Conservation (phyloP, 2,113 vertebrate genomes). For the Perca schrenkii region DNA sequence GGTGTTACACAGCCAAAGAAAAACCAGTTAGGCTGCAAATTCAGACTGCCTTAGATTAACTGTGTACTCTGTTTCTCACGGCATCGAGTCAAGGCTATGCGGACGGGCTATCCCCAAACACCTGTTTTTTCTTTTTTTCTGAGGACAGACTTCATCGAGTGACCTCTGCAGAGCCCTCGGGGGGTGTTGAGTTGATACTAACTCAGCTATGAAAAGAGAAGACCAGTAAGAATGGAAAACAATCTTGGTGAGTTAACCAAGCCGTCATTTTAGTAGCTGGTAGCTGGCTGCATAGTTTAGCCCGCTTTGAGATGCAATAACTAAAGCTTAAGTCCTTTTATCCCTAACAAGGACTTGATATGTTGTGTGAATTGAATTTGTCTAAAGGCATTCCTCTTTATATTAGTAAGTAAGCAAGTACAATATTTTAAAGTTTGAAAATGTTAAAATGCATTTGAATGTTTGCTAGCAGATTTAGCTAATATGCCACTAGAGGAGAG, state of each 20-base stretch:
- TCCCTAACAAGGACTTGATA: not conserved
- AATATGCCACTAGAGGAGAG: too few relatives aligned
- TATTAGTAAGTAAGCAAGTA: not conserved
- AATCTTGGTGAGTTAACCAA: constrained; percentile 24
- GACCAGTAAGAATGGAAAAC: constrained; percentile 8
- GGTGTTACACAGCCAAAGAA: not conserved
- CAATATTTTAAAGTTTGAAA: too few relatives aligned
- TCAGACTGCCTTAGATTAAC: too few relatives aligned
- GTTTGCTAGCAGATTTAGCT: too few relatives aligned
- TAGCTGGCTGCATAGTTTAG: not conserved
- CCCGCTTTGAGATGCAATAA: not conserved
- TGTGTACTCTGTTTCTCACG: not conserved
- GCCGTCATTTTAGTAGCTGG: not conserved
- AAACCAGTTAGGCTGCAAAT: not conserved
- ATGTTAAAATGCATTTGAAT: too few relatives aligned
- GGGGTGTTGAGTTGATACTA: not conserved
- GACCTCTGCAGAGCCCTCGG: not conserved
- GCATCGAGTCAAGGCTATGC: fast-evolving
- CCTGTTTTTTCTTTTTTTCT: not conserved
- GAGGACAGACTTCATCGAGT: not conserved
- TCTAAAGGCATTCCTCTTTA: not conserved
- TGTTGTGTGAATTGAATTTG: not conserved
- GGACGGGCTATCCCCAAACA: not conserved
- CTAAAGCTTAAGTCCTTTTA: not conserved
- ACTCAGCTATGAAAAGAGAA: not conserved